phyloP scores from a whole-genome alignment of 2,888 invertebrate genomes.

The Cylindroiulus punctatus region DNA sequence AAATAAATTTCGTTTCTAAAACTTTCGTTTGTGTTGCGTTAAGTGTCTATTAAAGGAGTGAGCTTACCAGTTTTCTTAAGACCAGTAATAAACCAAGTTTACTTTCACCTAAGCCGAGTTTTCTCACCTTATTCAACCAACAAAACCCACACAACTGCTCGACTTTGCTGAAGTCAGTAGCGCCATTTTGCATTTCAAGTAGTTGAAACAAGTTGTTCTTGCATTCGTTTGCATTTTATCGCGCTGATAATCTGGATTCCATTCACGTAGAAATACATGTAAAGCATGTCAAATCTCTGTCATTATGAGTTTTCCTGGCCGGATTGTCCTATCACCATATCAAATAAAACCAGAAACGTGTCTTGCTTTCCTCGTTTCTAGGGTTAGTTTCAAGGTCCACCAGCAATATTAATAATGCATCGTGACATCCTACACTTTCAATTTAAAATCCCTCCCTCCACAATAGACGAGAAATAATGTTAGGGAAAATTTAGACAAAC shows the following conservation, averaged over 20 bases:
- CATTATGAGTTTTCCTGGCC: not conserved
- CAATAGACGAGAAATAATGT: conserved; percentile 12
- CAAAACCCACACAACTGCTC: too few species aligned
- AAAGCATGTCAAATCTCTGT: conserved; percentile 19
- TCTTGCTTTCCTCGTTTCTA: not conserved
- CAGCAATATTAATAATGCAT: conserved; percentile 30
- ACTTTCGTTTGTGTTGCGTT: too few species aligned
- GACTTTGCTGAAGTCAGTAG: too few species aligned
- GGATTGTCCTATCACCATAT: not conserved
- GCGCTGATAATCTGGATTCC: not conserved
- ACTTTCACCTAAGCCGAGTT: too few species aligned
- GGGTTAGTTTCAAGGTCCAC: conserved; percentile 10
- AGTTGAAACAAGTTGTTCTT: not conserved
- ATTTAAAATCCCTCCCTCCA: not conserved
- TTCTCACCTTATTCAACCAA: too few species aligned
- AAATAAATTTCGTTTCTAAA: too few species aligned
- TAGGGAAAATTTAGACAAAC: conserved; percentile 26
- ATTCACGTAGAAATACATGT: not conserved
- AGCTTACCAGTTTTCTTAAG: too few species aligned
- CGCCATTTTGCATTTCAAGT: too few species aligned
- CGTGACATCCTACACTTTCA: conserved; percentile 28
- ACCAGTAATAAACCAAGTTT: too few species aligned
- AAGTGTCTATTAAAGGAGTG: too few species aligned
- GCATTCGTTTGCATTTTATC: not conserved
- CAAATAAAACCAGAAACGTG: conserved; percentile 23